phyloP scores from a whole-genome alignment of 2,797 vertebrate species.

The Rhynchonycteris naso region DNA sequence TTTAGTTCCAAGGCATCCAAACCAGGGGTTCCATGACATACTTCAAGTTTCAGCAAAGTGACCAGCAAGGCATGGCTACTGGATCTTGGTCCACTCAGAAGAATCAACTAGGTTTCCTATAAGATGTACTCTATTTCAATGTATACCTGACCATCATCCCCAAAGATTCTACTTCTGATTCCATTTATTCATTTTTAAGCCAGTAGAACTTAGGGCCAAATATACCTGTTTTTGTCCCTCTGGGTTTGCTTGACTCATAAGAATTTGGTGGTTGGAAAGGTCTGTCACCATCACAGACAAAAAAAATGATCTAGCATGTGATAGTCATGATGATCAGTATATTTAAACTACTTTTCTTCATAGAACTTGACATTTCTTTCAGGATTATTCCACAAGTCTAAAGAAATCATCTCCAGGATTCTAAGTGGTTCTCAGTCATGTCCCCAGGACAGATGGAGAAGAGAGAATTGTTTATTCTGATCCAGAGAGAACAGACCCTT shows the following conservation, averaged over 20 bases:
- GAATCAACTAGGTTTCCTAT: not conserved
- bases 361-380: not conserved
- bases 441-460: not conserved
- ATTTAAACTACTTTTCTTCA: slow-evolving; percentile 2
- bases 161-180: not conserved
- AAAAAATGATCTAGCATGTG: not conserved
- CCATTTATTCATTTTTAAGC: not conserved
- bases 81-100: not conserved
- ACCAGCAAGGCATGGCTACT: not conserved
- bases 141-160: not conserved
- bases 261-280: not conserved
- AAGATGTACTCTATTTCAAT: not conserved
- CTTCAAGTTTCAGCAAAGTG: not conserved
- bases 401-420: not conserved
- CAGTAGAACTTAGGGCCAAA: not conserved
- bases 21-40: not conserved
- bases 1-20: not conserved
- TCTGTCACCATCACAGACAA: not conserved
- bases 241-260: slow-evolving; percentile 21
- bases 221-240: not conserved
- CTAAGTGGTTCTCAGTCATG: not conserved
- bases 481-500: not conserved
- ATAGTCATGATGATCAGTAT: not conserved
- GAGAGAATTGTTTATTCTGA: not conserved
- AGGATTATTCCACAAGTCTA: not conserved